Conservation (phyloP, 1,140 invertebrate species). For the Leptoteleia sp. region DNA sequence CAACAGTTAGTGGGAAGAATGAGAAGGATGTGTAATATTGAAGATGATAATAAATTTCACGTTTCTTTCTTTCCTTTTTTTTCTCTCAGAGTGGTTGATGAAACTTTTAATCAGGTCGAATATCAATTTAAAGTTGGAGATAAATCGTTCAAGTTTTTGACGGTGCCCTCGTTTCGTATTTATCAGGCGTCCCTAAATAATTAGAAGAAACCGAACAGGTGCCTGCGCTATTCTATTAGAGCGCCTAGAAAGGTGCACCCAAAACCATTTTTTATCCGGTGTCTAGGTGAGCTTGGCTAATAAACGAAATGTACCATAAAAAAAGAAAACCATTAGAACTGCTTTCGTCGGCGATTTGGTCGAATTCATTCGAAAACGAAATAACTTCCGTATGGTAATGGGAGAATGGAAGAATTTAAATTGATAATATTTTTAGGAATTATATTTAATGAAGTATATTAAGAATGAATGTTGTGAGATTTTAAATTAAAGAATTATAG, state of each 20-base stretch:
- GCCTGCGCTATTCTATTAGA: conserved; percentile 11
- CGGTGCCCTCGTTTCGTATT: neutral
- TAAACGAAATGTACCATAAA: conserved; percentile 2
- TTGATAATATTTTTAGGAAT: no score
- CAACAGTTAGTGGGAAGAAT: neutral
- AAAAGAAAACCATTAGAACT: neutral
- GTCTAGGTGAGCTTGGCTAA: neutral
- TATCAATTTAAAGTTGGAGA: neutral
- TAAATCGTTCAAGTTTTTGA: neutral
- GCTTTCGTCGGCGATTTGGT: neutral
- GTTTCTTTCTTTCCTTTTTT: no score
- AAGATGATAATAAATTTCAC: no score
- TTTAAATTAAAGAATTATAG: no score
- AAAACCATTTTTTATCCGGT: conserved; percentile 4
- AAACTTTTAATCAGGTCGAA: no score
- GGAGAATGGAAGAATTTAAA: no score
- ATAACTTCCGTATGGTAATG: neutral
- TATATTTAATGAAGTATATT: no score
- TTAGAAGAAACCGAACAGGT: conserved; percentile 26
- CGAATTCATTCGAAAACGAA: neutral
- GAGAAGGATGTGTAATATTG: neutral
- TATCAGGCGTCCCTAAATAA: conserved; percentile 19
- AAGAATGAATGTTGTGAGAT: no score
- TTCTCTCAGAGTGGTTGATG: no score
- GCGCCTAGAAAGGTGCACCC: conserved; percentile 1